Conservation (phyloP, 1,140 invertebrate genomes). For the Drosophila pseudoobscura region DNA sequence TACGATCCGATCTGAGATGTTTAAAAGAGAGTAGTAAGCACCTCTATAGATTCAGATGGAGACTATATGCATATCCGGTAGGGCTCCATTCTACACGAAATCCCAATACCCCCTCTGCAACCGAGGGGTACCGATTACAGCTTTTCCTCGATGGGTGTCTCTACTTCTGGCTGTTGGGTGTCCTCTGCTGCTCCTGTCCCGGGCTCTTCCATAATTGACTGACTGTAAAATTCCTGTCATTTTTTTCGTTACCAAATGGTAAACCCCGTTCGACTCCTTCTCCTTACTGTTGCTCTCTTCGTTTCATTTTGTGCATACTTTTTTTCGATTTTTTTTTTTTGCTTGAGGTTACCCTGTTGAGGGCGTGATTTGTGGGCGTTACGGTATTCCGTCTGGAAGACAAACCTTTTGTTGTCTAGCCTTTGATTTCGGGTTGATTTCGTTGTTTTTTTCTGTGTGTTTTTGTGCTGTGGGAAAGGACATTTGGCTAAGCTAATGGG, state of each 20-base stretch:
- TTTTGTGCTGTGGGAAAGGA: conserved; percentile 34
- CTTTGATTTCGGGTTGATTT: conserved; percentile 53
- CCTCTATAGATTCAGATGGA: too few relatives aligned
- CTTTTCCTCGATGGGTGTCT: conserved; percentile 53
- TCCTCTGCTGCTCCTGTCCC: neutral
- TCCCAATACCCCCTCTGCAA: too few relatives aligned
- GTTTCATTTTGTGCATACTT: conserved; percentile 12
- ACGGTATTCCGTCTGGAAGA: conserved; percentile 63
- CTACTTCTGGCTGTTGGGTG: conserved; percentile 30
- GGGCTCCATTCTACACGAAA: too few relatives aligned
- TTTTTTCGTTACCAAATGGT: conserved; percentile 33
- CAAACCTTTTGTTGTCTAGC: conserved; percentile 74
- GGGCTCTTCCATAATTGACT: conserved; percentile 69
- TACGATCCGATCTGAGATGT: too few relatives aligned
- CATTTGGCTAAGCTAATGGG: conserved; percentile 64
- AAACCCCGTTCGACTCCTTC: conserved; percentile 33
- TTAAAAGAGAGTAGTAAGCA: too few relatives aligned
- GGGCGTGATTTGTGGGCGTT: conserved; percentile 79
- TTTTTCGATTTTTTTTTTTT: conserved; percentile 3
- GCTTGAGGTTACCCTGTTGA: conserved; percentile 53
- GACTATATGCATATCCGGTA: too few relatives aligned
- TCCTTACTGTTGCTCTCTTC: conserved; percentile 11
- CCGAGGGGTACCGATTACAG: neutral
- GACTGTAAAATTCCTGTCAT: conserved; percentile 75
- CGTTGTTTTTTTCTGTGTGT: conserved; percentile 4